phyloP scores from a whole-genome alignment of 2,888 invertebrate genomes.

The Leucozona laternaria region DNA sequence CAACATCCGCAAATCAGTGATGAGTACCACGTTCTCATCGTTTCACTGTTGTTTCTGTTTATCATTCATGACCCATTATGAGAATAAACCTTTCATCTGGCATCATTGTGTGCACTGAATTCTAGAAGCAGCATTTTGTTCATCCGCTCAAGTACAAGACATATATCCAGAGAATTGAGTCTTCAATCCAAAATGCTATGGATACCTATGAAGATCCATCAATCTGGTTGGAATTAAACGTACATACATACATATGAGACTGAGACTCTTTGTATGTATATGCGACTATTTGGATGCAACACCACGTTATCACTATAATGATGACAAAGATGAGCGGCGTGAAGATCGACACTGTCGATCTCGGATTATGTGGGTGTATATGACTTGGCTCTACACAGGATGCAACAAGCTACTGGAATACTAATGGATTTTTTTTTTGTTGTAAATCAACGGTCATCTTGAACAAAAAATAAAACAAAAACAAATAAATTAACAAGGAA shows the following conservation, averaged over 20 bases:
- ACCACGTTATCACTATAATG: constrained; percentile 71
- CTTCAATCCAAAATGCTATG: constrained; percentile 52
- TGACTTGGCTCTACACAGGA: constrained; percentile 47
- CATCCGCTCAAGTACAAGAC: constrained; percentile 50
- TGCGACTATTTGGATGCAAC: constrained; percentile 69
- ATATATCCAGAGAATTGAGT: constrained; percentile 7
- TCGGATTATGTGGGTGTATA: constrained; percentile 69
- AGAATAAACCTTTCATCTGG: constrained; percentile 67
- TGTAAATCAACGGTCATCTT: constrained; percentile 64
- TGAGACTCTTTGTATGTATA: background rate
- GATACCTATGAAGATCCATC: constrained; percentile 52
- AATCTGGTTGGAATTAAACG: background rate
- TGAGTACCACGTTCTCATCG: constrained; percentile 71
- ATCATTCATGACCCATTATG: constrained; percentile 73
- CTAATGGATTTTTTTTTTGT: constrained; percentile 54
- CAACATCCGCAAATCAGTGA: constrained; percentile 73
- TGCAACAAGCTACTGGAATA: constrained; percentile 66
- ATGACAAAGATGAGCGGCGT: constrained; percentile 73
- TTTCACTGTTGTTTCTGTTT: constrained; percentile 66
- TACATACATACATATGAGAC: background rate
- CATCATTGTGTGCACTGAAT: constrained; percentile 74
- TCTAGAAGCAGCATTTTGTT: constrained; percentile 71
- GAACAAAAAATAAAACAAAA: background rate
- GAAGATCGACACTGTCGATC: constrained; percentile 75
- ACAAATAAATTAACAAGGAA: constrained; percentile 35